A percentile compares a stretch with the other conserved stretches of the same genome.
phyloP scores from a whole-genome alignment of 2,797 vertebrate species.

The Pteronotus mesoamericanus region DNA sequence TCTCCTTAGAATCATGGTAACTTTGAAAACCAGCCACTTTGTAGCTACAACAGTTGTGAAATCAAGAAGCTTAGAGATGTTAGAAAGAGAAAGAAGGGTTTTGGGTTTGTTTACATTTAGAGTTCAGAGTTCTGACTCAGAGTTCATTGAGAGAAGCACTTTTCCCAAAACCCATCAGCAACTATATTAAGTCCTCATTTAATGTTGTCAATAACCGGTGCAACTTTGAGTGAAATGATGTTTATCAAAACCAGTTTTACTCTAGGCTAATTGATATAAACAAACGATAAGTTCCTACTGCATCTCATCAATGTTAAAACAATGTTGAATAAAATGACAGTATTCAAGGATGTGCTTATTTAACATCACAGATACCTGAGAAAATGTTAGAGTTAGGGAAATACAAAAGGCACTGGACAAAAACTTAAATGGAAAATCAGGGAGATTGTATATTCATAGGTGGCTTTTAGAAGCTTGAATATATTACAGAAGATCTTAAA shows the following conservation, averaged over 20 bases:
- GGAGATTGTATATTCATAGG: background rate
- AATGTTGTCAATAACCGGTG: background rate
- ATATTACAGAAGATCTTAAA: background rate
- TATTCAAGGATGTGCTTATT: background rate
- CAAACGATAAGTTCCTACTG: background rate
- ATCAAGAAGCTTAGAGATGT: background rate
- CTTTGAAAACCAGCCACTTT: background rate
- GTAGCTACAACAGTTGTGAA: background rate
- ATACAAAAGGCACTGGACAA: background rate
- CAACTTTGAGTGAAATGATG: background rate
- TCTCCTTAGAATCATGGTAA: background rate
- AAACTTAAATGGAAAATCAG: background rate
- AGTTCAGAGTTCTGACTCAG: background rate
- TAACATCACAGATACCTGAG: background rate
- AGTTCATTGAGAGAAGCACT: background rate
- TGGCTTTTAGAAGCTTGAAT: background rate
- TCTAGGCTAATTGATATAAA: background rate
- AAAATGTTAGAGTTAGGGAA: background rate
- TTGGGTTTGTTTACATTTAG: background rate
- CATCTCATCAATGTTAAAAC: background rate
- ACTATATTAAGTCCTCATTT: background rate
- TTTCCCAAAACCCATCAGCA: background rate
- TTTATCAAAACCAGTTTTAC: background rate
- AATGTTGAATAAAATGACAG: background rate
- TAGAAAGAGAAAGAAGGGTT: background rate